phyloP scores from a whole-genome alignment of 2,888 invertebrate species.

The Hyppa rectilinea region DNA sequence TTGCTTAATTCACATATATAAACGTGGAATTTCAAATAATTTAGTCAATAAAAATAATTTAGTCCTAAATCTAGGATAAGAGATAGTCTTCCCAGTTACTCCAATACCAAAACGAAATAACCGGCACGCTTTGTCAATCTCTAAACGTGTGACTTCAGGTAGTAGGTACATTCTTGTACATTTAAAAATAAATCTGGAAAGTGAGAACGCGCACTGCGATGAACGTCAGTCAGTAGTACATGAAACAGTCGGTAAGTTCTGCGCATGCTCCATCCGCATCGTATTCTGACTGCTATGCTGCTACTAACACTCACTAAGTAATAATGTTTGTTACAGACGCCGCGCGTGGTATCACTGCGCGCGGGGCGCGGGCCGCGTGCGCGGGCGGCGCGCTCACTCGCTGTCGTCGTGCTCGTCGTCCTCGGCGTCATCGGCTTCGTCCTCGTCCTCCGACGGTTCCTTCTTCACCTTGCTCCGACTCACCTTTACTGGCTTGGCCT shows the following conservation, averaged over 20 bases:
- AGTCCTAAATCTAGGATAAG: conserved; percentile 18
- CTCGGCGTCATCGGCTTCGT: conserved; percentile 89
- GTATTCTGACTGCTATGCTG: conserved; percentile 12
- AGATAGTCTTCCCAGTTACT: background rate
- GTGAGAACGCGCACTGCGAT: conserved; percentile 33
- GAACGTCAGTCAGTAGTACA: conserved; percentile 38
- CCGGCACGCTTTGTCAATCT: background rate
- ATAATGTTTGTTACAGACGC: conserved; percentile 45
- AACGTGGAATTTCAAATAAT: conserved; percentile 3
- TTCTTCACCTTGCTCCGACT: conserved; percentile 69
- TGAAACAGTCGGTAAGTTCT: conserved; percentile 42
- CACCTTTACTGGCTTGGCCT: conserved; percentile 68
- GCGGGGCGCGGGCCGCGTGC: background rate
- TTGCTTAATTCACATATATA: background rate
- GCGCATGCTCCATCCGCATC: conserved; percentile 16
- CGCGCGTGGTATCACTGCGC: conserved; percentile 16
- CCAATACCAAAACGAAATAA: background rate
- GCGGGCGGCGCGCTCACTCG: conserved; percentile 68
- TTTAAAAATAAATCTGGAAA: conserved; percentile 15
- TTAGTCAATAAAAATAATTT: conserved; percentile 17
- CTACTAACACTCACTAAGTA: conserved; percentile 52
- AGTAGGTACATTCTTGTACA: background rate
- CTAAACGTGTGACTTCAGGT: background rate
- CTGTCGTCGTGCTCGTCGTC: conserved; percentile 88
- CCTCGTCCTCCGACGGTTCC: conserved; percentile 87